Evolutionary conservation across 2,113 vertebrate genomes (phyloP).

Genomic region (Pelodiscus sinensis): DNA sequence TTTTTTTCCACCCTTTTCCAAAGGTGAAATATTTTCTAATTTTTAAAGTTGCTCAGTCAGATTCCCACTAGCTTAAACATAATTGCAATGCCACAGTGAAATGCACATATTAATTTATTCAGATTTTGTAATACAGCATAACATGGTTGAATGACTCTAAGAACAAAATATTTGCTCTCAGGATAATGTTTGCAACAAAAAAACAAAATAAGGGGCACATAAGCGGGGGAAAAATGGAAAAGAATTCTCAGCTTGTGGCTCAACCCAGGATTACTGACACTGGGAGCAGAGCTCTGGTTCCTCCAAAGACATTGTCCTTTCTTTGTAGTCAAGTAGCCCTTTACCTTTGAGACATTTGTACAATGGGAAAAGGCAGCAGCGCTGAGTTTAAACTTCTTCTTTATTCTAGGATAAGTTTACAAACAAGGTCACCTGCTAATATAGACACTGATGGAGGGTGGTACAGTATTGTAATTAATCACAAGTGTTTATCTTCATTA

Average conservation of each 20-base stretch:
- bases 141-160: background rate
- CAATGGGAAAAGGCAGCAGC: background rate
- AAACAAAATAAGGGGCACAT: background rate
- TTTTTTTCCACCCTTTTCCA: background rate
- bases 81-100: background rate
- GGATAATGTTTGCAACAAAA: background rate
- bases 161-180: background rate
- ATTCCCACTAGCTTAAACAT: background rate
- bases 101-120: background rate
- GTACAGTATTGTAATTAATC: background rate
- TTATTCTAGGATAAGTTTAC: background rate
- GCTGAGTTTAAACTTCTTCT: background rate
- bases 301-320: background rate
- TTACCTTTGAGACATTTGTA: background rate
- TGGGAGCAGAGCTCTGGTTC: background rate
- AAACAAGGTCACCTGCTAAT: background rate
- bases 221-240: background rate
- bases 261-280: background rate
- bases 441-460: background rate
- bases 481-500: background rate
- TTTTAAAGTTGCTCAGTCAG: background rate
- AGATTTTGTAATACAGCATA: background rate
- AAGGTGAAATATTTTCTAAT: too few relatives aligned
- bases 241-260: background rate
- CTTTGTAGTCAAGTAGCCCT: background rate